Conservation (phyloP, 2,113 vertebrate genomes). For the Eptatretus burgeri region DNA sequence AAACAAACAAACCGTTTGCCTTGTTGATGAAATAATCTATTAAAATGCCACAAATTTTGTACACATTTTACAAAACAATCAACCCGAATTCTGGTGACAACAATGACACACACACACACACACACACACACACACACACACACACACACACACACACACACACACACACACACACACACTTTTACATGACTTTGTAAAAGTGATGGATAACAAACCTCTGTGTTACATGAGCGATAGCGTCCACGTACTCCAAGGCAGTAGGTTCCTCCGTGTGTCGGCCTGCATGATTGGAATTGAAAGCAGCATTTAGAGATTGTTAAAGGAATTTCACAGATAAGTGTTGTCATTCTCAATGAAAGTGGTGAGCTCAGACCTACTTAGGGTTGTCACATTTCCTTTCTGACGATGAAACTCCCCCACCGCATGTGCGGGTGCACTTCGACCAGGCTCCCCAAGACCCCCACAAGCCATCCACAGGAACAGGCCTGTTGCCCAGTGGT, state of each 20-base stretch:
- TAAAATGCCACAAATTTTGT: no score
- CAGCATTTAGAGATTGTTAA: no score
- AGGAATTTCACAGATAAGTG: no score
- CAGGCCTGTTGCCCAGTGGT: conserved; percentile 57
- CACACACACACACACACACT: background rate
- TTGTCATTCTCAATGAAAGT: no score
- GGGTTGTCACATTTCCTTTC: conserved; percentile 77
- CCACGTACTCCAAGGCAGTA: conserved; percentile 80
- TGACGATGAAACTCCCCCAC: conserved; percentile 69
- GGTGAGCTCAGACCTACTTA: conserved; percentile 21
- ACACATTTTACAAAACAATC: no score
- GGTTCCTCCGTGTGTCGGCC: conserved; percentile 64
- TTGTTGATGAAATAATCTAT: no score
- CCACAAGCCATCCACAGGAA: conserved; percentile 75
- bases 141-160: no score
- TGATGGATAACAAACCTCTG: conserved; percentile 23
- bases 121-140: no score
- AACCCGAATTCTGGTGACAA: no score
- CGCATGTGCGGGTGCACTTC: conserved; percentile 80
- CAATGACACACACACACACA: no score
- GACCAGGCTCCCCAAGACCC: conserved; percentile 67
- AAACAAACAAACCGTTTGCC: no score
- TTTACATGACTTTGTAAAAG: conserved; percentile 27
- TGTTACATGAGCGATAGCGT: conserved; percentile 78
- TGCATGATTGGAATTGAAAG: background rate